phyloP scores from a whole-genome alignment of 2,113 vertebrate genomes.

The Lamprotornis superbus region DNA sequence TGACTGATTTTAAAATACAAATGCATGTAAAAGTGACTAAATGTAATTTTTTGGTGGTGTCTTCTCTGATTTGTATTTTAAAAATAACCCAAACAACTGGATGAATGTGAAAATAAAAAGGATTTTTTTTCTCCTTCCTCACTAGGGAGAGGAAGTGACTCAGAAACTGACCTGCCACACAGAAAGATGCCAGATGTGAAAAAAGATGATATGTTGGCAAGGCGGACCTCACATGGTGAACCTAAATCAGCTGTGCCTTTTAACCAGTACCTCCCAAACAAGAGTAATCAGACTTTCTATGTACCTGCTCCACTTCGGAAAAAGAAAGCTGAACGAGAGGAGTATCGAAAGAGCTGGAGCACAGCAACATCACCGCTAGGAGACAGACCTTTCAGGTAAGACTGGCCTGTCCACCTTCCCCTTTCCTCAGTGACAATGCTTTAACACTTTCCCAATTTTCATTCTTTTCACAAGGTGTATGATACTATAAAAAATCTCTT shows the following conservation, averaged over 20 bases:
- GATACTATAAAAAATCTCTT: background rate
- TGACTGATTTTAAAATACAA: background rate
- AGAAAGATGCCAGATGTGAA: constrained; percentile 92
- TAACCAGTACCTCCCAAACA: constrained; percentile 98
- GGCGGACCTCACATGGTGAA: constrained; percentile 89
- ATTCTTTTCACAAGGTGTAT: background rate
- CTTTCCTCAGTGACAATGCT: background rate
- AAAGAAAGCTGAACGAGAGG: constrained; percentile 82
- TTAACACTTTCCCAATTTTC: background rate
- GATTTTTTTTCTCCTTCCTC: background rate
- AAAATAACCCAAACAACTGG: background rate
- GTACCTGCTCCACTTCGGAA: constrained; percentile 83
- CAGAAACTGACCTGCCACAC: constrained; percentile 87
- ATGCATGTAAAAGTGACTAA: background rate
- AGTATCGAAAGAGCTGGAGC: constrained; percentile 90
- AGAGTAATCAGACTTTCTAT: constrained; percentile 91
- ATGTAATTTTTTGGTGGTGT: background rate
- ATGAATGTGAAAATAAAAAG: background rate
- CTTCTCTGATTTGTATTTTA: background rate
- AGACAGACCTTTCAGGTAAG: constrained; percentile 91
- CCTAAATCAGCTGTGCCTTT: constrained; percentile 90
- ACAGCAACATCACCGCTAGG: constrained; percentile 88
- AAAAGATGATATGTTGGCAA: constrained; percentile 94
- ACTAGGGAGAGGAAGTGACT: constrained; percentile 94
- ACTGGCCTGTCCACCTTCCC: background rate